Conservation (phyloP, 2,113 vertebrate genomes). For the Tretioscincus oriximinensis region DNA sequence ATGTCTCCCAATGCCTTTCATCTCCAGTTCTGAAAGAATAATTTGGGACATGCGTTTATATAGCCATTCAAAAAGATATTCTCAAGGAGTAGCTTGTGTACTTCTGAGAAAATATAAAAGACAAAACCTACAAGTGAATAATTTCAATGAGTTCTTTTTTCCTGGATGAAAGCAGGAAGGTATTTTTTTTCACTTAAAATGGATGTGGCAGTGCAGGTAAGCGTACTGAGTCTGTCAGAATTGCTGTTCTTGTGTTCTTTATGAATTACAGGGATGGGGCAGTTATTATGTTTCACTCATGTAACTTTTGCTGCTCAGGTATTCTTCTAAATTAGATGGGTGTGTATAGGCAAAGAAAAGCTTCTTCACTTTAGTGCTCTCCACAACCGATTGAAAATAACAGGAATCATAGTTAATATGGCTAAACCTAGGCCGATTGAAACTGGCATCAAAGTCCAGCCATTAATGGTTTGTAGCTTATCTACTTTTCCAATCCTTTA, state of each 20-base stretch:
- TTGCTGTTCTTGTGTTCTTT: neutral
- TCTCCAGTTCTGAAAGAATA: constrained; percentile 62
- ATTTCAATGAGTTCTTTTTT: constrained; percentile 23
- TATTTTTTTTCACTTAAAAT: neutral
- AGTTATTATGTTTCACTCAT: neutral
- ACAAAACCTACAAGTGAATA: constrained; percentile 44
- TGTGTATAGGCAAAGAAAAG: neutral
- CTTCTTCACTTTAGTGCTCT: neutral
- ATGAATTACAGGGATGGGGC: neutral
- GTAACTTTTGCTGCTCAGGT: neutral
- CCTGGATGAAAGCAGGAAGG: constrained; percentile 13
- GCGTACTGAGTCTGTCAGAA: neutral
- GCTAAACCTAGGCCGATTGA: too few relatives aligned
- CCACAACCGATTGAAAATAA: neutral
- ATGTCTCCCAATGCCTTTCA: constrained; percentile 54
- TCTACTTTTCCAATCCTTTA: too few relatives aligned
- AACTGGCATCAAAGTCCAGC: too few relatives aligned
- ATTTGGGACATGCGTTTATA: constrained; percentile 55
- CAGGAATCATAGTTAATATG: neutral
- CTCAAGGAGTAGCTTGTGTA: constrained; percentile 48
- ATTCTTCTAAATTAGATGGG: neutral
- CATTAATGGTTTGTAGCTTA: too few relatives aligned
- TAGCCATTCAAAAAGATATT: constrained; percentile 51
- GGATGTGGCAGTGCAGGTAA: neutral
- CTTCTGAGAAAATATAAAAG: constrained; percentile 50